phyloP scores from a whole-genome alignment of 2,113 vertebrate genomes.

The Murina feae region DNA sequence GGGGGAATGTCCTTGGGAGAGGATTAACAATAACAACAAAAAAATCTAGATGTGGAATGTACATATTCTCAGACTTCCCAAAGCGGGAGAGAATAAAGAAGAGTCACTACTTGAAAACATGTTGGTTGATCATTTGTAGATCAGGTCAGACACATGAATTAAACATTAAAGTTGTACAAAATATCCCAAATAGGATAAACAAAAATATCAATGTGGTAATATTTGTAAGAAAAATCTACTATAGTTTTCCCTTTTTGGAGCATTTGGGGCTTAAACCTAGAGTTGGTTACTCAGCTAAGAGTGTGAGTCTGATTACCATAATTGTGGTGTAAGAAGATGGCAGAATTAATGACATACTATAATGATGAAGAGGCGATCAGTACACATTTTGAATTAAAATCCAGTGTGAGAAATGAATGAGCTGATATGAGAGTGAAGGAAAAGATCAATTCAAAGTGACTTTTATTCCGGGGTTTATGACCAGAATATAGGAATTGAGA shows the following conservation, averaged over 20 bases:
- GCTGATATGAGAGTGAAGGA: background rate
- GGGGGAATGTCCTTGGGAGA: no score
- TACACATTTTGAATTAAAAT: background rate
- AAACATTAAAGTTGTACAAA: background rate
- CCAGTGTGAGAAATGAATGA: background rate
- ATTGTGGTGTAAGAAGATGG: background rate
- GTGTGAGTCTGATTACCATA: background rate
- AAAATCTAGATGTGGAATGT: background rate
- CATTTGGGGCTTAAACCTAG: background rate
- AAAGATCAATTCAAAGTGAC: background rate
- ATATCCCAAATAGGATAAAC: background rate
- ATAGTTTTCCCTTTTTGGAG: background rate
- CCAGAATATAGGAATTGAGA: background rate
- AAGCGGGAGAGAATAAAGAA: background rate
- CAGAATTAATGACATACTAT: background rate
- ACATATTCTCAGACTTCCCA: background rate
- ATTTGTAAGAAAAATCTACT: background rate
- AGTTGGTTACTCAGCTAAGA: background rate
- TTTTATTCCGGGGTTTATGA: background rate
- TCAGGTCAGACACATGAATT: background rate
- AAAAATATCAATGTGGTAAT: background rate
- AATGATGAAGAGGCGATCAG: background rate
- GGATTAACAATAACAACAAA: background rate
- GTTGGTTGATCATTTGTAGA: background rate
- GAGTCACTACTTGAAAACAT: background rate